Base-by-base conservation (phyloP, 2,888 invertebrate species). In the Heteropelma amictum region DNA sequence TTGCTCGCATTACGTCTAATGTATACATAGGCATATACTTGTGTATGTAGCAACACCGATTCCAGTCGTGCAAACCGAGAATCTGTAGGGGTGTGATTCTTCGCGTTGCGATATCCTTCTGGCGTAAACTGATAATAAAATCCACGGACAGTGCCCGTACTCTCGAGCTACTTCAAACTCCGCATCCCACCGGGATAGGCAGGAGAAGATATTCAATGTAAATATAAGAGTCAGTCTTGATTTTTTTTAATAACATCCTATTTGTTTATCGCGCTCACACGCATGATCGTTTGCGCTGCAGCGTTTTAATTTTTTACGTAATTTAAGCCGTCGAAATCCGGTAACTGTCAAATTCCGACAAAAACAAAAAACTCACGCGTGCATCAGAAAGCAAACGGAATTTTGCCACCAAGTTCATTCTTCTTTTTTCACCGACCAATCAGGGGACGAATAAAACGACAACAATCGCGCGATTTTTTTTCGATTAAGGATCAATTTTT, bases 71-170 rank as follows among this genome's bases (percentile, higher is more conserved):
- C 14, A 19, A 45, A 70, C 14, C 30, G 64, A 56, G 42, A 73
- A 69, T 68, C 63, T 35, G 56, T 17, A 67, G 28, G 58, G 64
- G 69, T 35, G 56, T 35, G 68, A 74, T 42, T 72, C 35, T 70
- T 30, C 38, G n/a, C 28, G 26, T 58, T 53, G 42, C 51, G 38
- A 67, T 67, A 65, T 72, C 51, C 65, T 65, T 53, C 58, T 60
- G 51, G 60, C 53, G 51, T 60, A 26, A 30, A 65, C 47, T 60
- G 69, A 74, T 65, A 65, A 69, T 70, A 53, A 68, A 74, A 64
- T 23, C 30, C 65, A 35, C 56, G 51, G n/a, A 40, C 51, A 30
- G 12, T 64, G 28, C 51, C 23, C 56, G 33, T 49, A 7, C 67
- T n/a, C n/a, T 45, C 54, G 35, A 67, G 54, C 64, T 53, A 42